Percentiles rank a stretch among this genome's conserved stretches.
Evolutionary conservation across 2,113 vertebrate species (phyloP).

Genomic region (Bubo scandiacus): DNA sequence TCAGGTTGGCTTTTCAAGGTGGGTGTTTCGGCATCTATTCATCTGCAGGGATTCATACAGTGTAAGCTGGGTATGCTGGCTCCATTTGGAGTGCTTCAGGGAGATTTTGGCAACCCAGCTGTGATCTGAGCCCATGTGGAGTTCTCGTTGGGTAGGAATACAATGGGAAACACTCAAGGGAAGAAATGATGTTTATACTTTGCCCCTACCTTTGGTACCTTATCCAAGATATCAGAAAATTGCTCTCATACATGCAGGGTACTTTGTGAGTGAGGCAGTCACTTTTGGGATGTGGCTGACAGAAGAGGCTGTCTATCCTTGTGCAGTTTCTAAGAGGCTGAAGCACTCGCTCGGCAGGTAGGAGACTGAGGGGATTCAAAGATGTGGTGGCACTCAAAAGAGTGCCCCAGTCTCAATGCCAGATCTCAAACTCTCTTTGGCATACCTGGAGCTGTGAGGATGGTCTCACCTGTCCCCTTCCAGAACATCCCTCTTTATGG

Average conservation of each 20-base stretch:
- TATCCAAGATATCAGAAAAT: not conserved
- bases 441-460: not conserved
- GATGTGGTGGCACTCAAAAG: not conserved
- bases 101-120: not conserved
- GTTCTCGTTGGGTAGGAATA: not conserved
- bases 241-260: not conserved
- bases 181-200: not conserved
- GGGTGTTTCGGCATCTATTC: not conserved
- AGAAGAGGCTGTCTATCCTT: not conserved
- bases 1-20: not conserved
- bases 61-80: not conserved
- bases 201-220: not conserved
- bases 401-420: not conserved
- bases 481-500: not conserved
- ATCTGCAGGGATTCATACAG: not conserved
- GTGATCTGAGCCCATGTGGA: not conserved
- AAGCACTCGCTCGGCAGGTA: rapidly evolving
- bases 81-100: not conserved
- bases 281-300: not conserved
- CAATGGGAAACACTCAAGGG: not conserved
- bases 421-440: not conserved
- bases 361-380: not conserved
- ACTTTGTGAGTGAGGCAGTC: not conserved
- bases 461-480: not conserved
- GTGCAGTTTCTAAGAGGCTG: not conserved